Evolutionary conservation across 1,140 invertebrate species (phyloP), one percentile per base, ranked within the genome.

Genomic region (Drosophila mayri): DNA sequence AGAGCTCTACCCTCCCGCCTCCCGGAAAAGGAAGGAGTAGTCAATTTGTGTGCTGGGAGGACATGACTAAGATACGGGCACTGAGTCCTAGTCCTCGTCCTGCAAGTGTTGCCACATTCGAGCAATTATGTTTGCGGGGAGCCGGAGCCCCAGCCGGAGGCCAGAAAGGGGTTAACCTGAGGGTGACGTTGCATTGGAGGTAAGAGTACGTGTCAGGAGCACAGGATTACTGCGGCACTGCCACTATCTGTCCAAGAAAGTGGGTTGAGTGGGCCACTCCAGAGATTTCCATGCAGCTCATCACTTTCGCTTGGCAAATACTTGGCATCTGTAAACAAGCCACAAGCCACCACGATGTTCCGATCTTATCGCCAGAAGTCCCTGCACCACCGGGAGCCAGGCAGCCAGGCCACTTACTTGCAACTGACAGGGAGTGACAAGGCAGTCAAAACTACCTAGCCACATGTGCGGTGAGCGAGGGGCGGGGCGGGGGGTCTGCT

Each of bases 401-500:
- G 35, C 41, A 49, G 44, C 25, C 46, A 41, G 43, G 76, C 28
- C 64, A 70, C 79, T 86, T 86, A 86, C 83, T 86, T 78, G 83
- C 84, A 79, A 88, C 66, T 87, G 83, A 88, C 83, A 88, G 84
- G 41, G 65, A 62, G 59, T 87, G 74, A 79, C 79, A 87, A 59
- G 66, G 70, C 79, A 87, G 84, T 82, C 82, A 81, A 87, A 86
- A 82, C 82, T 76, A 88, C 83, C 70, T 81, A 63, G 70, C 73
- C 54, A 57, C 70, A 65, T 59, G 55, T 41, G 66, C 50, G 35
- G 35, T 6, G 14, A 14, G 22, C 28, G n/a, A 4, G 25, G 25
- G 4, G 25, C 22, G 35, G 4, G 11, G 41, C 14, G 43, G 38
- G 65, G 49, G 44, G 37, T 30, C 74, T 50, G 50, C 60, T 52